Evolutionary conservation across 2,888 invertebrate genomes (phyloP), one percentile per base, ranked within the genome.

Genomic region (Callyntrura sp.): DNA sequence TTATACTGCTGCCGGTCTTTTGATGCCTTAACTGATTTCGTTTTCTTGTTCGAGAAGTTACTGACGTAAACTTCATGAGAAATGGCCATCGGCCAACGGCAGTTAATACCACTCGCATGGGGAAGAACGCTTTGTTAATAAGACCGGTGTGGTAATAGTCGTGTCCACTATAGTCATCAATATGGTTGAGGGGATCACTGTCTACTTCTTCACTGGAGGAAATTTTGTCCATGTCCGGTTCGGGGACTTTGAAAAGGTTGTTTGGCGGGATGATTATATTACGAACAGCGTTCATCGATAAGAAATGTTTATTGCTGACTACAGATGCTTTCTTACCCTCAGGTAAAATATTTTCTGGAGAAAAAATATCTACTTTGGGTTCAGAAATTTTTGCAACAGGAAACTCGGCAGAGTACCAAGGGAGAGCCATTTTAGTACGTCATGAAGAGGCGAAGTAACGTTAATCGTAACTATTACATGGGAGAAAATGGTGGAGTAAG

Each of bases 11-110:
- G n/a, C n/a, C n/a, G n/a, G n/a, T n/a, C n/a, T n/a, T n/a, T n/a
- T n/a, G n/a, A n/a, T n/a, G n/a, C n/a, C n/a, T n/a, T n/a, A n/a
- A n/a, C n/a, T 62, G 0, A 25, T n/a, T 35, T 2, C 43, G n/a
- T 12, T 43, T n/a, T 17, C 23, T 57, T 43, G 17, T 17, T 60
- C 17, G 25, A n/a, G 23, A 55, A 1, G 76, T 25, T 0, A 76
- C 51, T 25, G 20, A 23, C 3, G 48, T 45, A 6, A 55, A 5
- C 28, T 35, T 68, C 85, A 89, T 84, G 0, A 48, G 20, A 51
- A 92, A 92, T 68, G 92, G 92, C 85, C 91, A 92, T 11, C 92
- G 85, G 8, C 92, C 92, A 20, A 92, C 60, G 4, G 88, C 57
- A 14, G 81, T 82, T 2, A 92, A 82, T 62, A 83, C 83, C 0